Base-by-base conservation (phyloP, 2,113 vertebrate genomes). In the Lota lota region DNA sequence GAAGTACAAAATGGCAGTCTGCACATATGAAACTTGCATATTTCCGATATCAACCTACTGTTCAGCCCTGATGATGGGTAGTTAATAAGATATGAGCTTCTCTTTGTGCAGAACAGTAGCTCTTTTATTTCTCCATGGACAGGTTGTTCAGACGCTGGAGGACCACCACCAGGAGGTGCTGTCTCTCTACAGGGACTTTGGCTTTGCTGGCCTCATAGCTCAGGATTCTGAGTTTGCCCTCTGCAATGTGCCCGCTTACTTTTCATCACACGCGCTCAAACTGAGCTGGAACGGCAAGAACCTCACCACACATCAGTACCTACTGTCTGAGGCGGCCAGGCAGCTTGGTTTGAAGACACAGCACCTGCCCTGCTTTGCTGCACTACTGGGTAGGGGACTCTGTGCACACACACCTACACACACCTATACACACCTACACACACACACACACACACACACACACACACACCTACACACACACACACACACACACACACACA, bases 211-310 rank as follows among this genome's bases (percentile, higher is more conserved):
- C 66, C 92, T 96, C 71, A 95, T 97, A 18, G 95, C 95, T 83
- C 95, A 96, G 78, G 95, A 97, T 77, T 95, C 95, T 0, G 95
- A 97, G 87, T 97, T 95, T 54, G 94, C 95, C 2, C 92, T 96
- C 82, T 96, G 94, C 89, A 96, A 95, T 72, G 93, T 95, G 62
- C 94, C 95, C 5, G 94, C 92, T 80, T 96, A 97, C 85, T 96
- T 95, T 82, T 95, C 95, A 62, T 95, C 95, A 3, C 95, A 95
- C 36, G 94, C 95, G 4, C 93, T 96, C 83, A 97, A 96, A 83
- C 91, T 97, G 72, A 96, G 94, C 89, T 96, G 95, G 94, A 97
- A 97, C 20, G 95, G 95, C 77, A 97, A 97, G 80, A 96, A 95
- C 88, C 92, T 97, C 70, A 96, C 94, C 80, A 96, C 95, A 74